Conservation (phyloP, 2,888 invertebrate genomes). For the Marronus borbonicus region DNA sequence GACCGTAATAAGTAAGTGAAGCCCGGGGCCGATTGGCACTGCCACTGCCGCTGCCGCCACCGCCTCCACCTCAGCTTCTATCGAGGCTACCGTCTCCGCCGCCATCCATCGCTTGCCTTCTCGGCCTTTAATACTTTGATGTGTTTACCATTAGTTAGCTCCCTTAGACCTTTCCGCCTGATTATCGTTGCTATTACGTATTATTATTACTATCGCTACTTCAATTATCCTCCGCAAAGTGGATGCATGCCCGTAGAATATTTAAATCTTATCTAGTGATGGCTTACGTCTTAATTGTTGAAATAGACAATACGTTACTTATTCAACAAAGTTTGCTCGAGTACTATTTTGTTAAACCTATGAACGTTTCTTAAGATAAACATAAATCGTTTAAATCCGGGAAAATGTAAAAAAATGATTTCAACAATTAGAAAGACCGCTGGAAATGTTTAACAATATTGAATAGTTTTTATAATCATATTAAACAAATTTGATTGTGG, state of each 20-base stretch:
- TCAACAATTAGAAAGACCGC: too few species aligned
- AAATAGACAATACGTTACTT: too few species aligned
- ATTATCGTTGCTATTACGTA: constrained; percentile 48
- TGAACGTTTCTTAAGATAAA: too few species aligned
- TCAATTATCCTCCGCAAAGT: constrained; percentile 19
- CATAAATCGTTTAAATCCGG: too few species aligned
- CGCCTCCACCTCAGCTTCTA: constrained; percentile 41
- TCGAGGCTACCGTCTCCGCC: constrained; percentile 47
- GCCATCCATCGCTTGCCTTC: constrained; percentile 47
- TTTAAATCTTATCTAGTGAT: constrained; percentile 2
- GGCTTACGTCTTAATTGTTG: too few species aligned
- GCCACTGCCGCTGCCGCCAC: constrained; percentile 30
- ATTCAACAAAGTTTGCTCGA: too few species aligned
- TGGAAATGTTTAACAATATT: too few species aligned
- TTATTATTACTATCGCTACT: constrained; percentile 38
- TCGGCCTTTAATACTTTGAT: constrained; percentile 60
- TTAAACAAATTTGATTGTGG: too few species aligned
- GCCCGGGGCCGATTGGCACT: constrained; percentile 43
- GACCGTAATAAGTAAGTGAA: constrained; percentile 56
- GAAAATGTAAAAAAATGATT: too few species aligned
- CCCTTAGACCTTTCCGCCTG: constrained; percentile 51
- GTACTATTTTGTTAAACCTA: too few species aligned
- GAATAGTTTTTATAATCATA: too few species aligned
- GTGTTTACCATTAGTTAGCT: constrained; percentile 59
- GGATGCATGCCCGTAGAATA: constrained; percentile 15